Evolutionary conservation across 2,888 invertebrate genomes (phyloP).

Genomic region (Chymomyza caudatula): DNA sequence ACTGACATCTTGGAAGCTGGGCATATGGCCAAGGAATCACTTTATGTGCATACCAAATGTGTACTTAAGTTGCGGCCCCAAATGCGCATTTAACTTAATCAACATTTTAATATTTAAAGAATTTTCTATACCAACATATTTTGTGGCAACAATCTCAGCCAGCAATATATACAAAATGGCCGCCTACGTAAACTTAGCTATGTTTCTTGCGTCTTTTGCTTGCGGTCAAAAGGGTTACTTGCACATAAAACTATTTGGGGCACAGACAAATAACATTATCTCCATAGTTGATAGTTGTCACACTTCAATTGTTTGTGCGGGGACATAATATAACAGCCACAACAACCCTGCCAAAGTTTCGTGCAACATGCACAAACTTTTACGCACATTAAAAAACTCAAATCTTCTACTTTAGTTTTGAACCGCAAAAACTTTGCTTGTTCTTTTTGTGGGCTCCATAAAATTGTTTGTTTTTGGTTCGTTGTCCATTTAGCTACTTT

Average conservation of each 20-base stretch:
- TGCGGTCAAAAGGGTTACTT: conserved; percentile 41
- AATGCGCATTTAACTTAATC: conserved; percentile 75
- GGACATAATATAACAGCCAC: conserved; percentile 34
- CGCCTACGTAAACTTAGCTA: neutral
- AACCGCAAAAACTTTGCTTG: conserved; percentile 31
- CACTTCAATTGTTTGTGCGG: conserved; percentile 60
- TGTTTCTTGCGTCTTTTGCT: conserved; percentile 19
- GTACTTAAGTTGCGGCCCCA: conserved; percentile 56
- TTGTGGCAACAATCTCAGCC: neutral
- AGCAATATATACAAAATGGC: neutral
- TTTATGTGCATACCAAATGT: conserved; percentile 52
- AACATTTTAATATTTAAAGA: conserved; percentile 76
- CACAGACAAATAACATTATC: conserved; percentile 57
- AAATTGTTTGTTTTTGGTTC: conserved; percentile 17
- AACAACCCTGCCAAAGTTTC: neutral
- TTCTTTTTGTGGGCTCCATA: conserved; percentile 29
- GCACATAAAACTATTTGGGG: conserved; percentile 31
- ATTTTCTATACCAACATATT: conserved; percentile 39
- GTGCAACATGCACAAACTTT: neutral
- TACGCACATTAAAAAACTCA: neutral
- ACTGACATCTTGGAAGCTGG: conserved; percentile 2
- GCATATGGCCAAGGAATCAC: conserved; percentile 45
- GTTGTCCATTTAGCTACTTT: conserved; percentile 54
- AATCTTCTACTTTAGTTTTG: neutral
- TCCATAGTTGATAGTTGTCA: conserved; percentile 39